phyloP scores from a whole-genome alignment of 1,140 invertebrate genomes.

The Cyphomyrmex costatus region DNA sequence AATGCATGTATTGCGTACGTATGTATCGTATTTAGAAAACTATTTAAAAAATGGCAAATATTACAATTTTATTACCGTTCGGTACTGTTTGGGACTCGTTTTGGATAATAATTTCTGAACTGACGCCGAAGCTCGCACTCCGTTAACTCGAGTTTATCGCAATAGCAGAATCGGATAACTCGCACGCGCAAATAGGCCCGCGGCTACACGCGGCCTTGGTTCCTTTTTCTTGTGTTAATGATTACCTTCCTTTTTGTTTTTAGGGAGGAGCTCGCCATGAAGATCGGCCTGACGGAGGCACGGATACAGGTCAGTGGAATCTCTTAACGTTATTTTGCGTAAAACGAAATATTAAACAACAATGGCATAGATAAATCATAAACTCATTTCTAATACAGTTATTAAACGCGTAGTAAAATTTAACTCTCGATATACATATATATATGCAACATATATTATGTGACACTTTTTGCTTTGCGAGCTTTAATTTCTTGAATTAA shows the following conservation, averaged over 20 bases:
- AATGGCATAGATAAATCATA: not conserved
- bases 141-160: constrained; percentile 42
- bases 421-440: not conserved
- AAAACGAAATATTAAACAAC: not conserved
- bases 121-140: constrained; percentile 21
- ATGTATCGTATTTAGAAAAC: not conserved
- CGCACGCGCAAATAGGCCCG: constrained; percentile 49
- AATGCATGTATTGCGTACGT: not conserved
- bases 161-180: constrained; percentile 51
- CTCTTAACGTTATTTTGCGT: constrained; percentile 1
- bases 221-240: constrained; percentile 72
- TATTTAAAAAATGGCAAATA: not conserved
- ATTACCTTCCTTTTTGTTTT: constrained; percentile 85
- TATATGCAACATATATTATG: not conserved
- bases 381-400: not conserved
- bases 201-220: constrained; percentile 75
- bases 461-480: not conserved
- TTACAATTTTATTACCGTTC: not conserved
- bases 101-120: not conserved
- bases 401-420: constrained; percentile 7
- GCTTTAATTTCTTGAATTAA: not conserved
- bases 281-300: constrained; percentile 98
- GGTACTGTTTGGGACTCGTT: not conserved
- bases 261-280: constrained; percentile 99
- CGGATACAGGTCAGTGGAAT: constrained; percentile 95